A percentile compares a stretch with the other conserved stretches of the same genome.
These are phyloP conservation scores for Halocaridina rubra DNA, from an alignment of 2,888 invertebrate species.

Conservation along the genomic window DNA sequence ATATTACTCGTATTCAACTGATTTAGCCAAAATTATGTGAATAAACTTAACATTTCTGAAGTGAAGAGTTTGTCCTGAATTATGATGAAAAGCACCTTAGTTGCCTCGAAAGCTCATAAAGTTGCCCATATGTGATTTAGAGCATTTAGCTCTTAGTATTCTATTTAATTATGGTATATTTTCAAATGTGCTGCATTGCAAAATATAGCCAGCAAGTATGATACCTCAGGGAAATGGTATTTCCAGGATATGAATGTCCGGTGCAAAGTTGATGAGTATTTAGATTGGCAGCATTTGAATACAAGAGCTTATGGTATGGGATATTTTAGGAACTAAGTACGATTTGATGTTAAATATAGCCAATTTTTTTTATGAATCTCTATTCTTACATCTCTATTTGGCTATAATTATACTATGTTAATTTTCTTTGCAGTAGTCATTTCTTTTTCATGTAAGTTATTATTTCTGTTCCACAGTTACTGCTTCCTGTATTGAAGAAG, in stretches of 20 bases:
- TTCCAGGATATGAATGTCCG: conserved; percentile 72
- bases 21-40: too few relatives aligned
- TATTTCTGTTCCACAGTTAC: background rate
- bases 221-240: too few relatives aligned
- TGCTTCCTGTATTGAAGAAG: conserved; percentile 15
- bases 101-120: too few relatives aligned
- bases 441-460: background rate
- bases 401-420: background rate
- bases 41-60: too few relatives aligned
- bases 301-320: conserved; percentile 73
- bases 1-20: too few relatives aligned
- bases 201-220: conserved; percentile 73
- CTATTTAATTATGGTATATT: too few relatives aligned
- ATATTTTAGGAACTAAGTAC: conserved; percentile 72
- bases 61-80: too few relatives aligned
- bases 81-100: too few relatives aligned
- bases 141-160: too few relatives aligned
- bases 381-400: background rate
- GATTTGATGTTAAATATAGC: background rate
- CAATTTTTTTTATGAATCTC: background rate
- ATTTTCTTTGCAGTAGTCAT: background rate
- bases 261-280: conserved; percentile 79
- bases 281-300: conserved; percentile 82
- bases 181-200: conserved; percentile 75
- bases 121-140: too few relatives aligned